phyloP scores from a whole-genome alignment of 2,888 invertebrate species.

The Isoperla grammatica region DNA sequence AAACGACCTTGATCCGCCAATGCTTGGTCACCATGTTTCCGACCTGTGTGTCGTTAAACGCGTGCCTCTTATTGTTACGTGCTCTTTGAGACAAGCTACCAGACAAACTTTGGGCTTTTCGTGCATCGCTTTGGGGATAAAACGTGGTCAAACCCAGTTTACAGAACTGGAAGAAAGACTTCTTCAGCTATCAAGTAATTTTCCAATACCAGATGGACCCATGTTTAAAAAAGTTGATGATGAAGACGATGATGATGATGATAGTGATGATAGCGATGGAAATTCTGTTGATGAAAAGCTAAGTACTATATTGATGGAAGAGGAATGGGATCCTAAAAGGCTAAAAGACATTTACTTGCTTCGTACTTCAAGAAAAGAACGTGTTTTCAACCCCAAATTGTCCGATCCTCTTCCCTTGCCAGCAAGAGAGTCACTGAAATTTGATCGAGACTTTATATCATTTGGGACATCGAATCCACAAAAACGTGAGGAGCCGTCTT shows the following conservation, averaged over 20 bases:
- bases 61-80: slow-evolving; percentile 45
- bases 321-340: slow-evolving; percentile 24
- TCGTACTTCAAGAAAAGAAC: slow-evolving; percentile 37
- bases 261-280: too few relatives aligned
- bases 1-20: slow-evolving; percentile 42
- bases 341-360: slow-evolving; percentile 37
- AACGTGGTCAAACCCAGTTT: background rate
- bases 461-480: background rate
- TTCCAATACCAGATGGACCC: background rate
- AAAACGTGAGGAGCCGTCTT: too few relatives aligned
- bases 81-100: slow-evolving; percentile 40
- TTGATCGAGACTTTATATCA: background rate
- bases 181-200: too few relatives aligned
- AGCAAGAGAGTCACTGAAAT: background rate
- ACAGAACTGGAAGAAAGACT: background rate
- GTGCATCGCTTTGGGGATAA: slow-evolving; percentile 42
- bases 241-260: background rate
- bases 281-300: too few relatives aligned
- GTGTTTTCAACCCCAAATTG: slow-evolving; percentile 38
- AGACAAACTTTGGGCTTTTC: slow-evolving; percentile 44
- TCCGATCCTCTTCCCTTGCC: background rate
- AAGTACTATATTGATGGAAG: too few relatives aligned
- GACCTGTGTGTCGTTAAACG: slow-evolving; percentile 40
- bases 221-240: background rate
- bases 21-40: slow-evolving; percentile 45